These are phyloP conservation scores for Cepaea nemoralis DNA, from an alignment of 1,140 invertebrate species.

Conservation along the genomic window DNA sequence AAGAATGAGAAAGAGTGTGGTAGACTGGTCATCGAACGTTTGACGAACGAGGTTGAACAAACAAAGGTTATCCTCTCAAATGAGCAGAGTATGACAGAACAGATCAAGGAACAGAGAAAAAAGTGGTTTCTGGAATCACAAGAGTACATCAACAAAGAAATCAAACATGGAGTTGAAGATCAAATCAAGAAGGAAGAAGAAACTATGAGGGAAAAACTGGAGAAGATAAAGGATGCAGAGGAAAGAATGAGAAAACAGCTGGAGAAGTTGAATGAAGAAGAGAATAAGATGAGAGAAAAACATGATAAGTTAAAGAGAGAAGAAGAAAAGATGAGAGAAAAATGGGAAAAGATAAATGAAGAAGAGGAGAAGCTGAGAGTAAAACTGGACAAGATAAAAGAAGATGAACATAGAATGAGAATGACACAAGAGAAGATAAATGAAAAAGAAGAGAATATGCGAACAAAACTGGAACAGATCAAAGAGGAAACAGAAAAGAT, in stretches of 20 bases:
- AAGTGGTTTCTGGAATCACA: slow-evolving; percentile 12
- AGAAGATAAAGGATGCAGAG: too few relatives aligned
- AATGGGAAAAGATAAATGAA: too few relatives aligned
- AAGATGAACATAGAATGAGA: too few relatives aligned
- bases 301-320: too few relatives aligned
- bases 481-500: background rate
- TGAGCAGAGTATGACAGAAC: background rate
- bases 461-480: too few relatives aligned
- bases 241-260: too few relatives aligned
- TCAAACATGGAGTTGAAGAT: background rate
- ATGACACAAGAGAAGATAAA: slow-evolving; percentile 16
- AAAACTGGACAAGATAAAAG: too few relatives aligned
- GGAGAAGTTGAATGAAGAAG: too few relatives aligned
- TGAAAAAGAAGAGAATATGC: background rate
- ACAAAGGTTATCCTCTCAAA: background rate
- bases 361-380: too few relatives aligned
- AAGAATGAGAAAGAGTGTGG: background rate
- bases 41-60: slow-evolving; percentile 21
- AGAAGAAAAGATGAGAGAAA: too few relatives aligned
- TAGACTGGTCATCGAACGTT: background rate
- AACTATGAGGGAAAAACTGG: too few relatives aligned
- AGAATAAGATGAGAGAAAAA: too few relatives aligned
- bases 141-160: background rate
- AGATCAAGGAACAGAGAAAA: background rate
- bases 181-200: slow-evolving; percentile 15